Evolutionary conservation across 2,888 invertebrate genomes (phyloP), one percentile per base, ranked within the genome.

Genomic region (Trilocha varians): DNA sequence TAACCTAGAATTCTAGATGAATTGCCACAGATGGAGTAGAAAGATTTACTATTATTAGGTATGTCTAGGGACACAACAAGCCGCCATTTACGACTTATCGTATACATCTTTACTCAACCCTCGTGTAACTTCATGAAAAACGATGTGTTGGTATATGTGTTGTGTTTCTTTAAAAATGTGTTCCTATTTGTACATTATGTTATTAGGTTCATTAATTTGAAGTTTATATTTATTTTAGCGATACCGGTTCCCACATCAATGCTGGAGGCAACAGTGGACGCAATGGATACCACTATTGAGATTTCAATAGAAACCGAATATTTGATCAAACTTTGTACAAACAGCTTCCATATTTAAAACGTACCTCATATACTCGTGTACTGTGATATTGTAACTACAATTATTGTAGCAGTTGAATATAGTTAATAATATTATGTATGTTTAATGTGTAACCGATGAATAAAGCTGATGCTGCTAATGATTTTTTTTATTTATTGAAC

Each of bases 301-400:
- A 39, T 35, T n/a, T 1, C 11, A 9, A 1, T 3, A 9, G 11
- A 1, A 3, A 1, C 3, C 0, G 4, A 25, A 25, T 3, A 25
- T 25, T 9, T 25, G 2, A 6, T 2, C 25, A n/a, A n/a, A n/a
- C n/a, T n/a, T n/a, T n/a, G n/a, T n/a, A n/a, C n/a, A n/a, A n/a
- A n/a, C 25, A 2, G 25, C 25, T 25, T 25, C 11, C 1, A 6
- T 25, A 4, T 25, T 25, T 1, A 49, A 36, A 16, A 46, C 54
- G 61, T 69, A 65, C 73, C 78, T 78, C 75, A 74, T 40, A 36
- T 43, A 57, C 60, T 50, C 61, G 53, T 59, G 72, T 70, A 72
- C 80, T 80, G 82, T 82, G 82, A 80, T 80, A 79, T 62, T 41
- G 46, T 25, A 11, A 25, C 25, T 25, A 25, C 11, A 9, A 25